These are phyloP conservation scores for Hypselothyrea guttata DNA, from an alignment of 2,888 invertebrate genomes.

Conservation along the genomic window DNA sequence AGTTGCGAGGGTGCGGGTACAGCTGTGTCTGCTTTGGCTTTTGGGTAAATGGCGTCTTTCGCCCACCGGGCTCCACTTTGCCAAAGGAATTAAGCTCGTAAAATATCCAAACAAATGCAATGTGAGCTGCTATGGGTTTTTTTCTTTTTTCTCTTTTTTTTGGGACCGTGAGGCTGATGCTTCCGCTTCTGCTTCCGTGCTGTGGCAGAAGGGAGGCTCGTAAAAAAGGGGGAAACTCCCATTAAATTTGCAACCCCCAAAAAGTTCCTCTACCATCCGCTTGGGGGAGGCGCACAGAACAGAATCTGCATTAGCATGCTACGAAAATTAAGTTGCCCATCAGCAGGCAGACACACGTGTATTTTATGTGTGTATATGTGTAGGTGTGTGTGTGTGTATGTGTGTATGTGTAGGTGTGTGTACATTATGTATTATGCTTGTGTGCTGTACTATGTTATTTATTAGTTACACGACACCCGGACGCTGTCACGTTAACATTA, in stretches of 20 bases:
- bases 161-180: conserved; percentile 47
- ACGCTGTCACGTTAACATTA: too few species aligned
- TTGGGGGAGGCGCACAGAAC: conserved; percentile 1
- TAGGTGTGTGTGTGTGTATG: conserved; percentile 1
- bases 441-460: conserved; percentile 19
- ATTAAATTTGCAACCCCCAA: conserved; percentile 69
- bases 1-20: conserved; percentile 5
- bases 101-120: conserved; percentile 58
- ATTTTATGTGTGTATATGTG: conserved; percentile 15
- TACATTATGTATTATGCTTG: neutral
- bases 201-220: conserved; percentile 48
- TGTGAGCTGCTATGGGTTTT: conserved; percentile 33
- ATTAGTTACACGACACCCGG: conserved; percentile 18
- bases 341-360: conserved; percentile 50
- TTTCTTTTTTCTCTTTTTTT: too few species aligned
- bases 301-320: conserved; percentile 70
- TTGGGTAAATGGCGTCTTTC: conserved; percentile 61
- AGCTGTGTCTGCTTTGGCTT: conserved; percentile 15
- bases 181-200: conserved; percentile 48
- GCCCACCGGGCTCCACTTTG: conserved; percentile 40
- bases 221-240: conserved; percentile 59
- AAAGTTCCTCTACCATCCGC: conserved; percentile 26
- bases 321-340: conserved; percentile 62
- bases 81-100: conserved; percentile 73
- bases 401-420: conserved; percentile 19